A percentile compares a stretch with the other conserved stretches of the same genome.
Conservation (phyloP, 2,797 vertebrate species). For the Vespertilio murinus region DNA sequence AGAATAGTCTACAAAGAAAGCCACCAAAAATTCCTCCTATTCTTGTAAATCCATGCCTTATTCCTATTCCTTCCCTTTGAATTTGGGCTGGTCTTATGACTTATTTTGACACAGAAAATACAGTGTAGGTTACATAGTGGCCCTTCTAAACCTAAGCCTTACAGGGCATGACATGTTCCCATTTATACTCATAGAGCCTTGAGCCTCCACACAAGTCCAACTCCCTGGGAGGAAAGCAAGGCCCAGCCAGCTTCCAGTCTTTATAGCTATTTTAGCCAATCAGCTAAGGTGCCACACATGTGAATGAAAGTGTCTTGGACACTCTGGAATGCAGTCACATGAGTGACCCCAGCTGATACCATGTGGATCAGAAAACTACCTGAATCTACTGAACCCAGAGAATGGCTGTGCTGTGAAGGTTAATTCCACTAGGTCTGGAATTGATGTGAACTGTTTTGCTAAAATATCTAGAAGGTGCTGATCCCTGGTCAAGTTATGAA, state of each 20-base stretch:
- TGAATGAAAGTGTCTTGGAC: background rate
- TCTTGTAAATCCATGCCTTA: background rate
- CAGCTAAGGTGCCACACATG: background rate
- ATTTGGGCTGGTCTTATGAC: background rate
- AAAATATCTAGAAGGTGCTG: background rate
- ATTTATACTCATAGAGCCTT: background rate
- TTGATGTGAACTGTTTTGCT: background rate
- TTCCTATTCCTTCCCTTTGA: background rate
- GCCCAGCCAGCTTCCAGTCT: background rate
- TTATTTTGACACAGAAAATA: background rate
- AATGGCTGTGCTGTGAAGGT: background rate
- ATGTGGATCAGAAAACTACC: background rate
- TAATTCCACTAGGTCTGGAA: background rate
- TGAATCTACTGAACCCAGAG: background rate
- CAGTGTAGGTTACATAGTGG: background rate
- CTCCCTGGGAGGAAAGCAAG: background rate
- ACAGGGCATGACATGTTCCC: background rate
- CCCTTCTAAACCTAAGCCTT: background rate
- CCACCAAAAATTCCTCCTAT: background rate
- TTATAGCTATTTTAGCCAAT: background rate
- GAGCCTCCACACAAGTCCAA: background rate
- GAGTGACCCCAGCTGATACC: background rate
- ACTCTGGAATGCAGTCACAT: background rate
- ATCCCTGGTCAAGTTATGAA: background rate
- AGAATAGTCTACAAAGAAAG: background rate